These are phyloP conservation scores for Paramormyrops hopkinsi DNA, from an alignment of 2,797 vertebrate genomes.

Conservation along the genomic window DNA sequence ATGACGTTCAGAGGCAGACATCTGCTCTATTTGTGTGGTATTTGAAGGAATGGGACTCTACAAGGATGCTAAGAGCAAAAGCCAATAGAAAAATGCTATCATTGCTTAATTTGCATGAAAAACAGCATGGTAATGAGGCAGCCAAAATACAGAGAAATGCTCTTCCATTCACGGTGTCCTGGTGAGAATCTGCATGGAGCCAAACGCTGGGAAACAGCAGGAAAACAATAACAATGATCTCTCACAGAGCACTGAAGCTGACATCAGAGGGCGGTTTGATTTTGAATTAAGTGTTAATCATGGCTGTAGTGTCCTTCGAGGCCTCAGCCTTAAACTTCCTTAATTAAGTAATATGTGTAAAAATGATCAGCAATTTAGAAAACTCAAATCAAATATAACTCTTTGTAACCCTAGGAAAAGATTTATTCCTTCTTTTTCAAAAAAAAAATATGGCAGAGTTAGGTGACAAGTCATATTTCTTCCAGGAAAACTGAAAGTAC, in stretches of 20 bases:
- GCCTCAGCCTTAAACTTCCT: background rate
- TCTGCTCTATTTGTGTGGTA: background rate
- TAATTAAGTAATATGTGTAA: background rate
- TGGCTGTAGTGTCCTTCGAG: background rate
- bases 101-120: background rate
- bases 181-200: background rate
- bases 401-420: background rate
- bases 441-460: background rate
- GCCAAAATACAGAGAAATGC: background rate
- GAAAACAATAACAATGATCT: background rate
- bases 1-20: background rate
- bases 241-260: background rate
- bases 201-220: background rate
- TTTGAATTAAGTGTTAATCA: background rate
- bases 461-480: slow-evolving; percentile 7
- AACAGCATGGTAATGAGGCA: background rate
- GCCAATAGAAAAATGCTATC: background rate
- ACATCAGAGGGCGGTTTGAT: background rate
- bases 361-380: background rate
- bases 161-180: background rate
- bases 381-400: background rate
- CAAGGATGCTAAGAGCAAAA: background rate
- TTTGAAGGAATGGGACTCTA: background rate
- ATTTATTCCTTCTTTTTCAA: background rate
- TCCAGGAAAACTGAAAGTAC: background rate